Percentiles rank a stretch among this genome's conserved stretches.
Conservation (phyloP, 2,113 vertebrate species). For the Petrocephalus microphthalmus region DNA sequence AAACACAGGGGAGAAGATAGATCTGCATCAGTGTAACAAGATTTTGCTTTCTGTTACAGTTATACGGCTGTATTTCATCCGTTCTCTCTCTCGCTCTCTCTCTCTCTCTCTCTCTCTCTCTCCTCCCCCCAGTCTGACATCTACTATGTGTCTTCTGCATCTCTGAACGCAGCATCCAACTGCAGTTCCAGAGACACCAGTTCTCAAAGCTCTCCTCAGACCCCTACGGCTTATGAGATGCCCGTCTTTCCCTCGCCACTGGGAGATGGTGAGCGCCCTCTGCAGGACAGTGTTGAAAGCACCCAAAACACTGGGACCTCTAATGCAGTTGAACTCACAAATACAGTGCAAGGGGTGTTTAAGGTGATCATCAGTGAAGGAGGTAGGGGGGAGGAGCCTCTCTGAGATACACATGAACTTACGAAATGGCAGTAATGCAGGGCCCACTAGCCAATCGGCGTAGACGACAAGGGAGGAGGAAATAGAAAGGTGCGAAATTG, state of each 20-base stretch:
- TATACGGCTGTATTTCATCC: slow-evolving; percentile 16
- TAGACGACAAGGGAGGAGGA: background rate
- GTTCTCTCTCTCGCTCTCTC: slow-evolving; percentile 9
- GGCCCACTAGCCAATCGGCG: background rate
- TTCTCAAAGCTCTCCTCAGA: slow-evolving; percentile 83
- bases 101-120: slow-evolving; percentile 18
- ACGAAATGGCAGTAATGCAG: background rate
- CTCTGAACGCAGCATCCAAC: slow-evolving; percentile 73
- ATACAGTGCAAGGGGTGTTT: background rate
- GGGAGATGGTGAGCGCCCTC: slow-evolving; percentile 71
- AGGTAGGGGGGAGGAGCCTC: background rate
- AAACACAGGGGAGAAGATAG: background rate
- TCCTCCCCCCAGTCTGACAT: slow-evolving; percentile 81
- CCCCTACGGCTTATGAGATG: slow-evolving; percentile 76
- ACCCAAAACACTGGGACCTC: background rate
- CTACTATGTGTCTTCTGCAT: slow-evolving; percentile 82
- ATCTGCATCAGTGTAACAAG: background rate
- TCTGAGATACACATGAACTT: background rate
- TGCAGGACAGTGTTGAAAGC: background rate
- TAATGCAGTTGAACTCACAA: background rate
- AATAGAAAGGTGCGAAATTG: background rate
- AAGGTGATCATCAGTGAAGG: background rate
- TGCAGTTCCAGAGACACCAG: slow-evolving; percentile 82
- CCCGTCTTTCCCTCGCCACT: slow-evolving; percentile 74
- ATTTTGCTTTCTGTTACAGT: background rate